These are phyloP conservation scores for Psammodynastes pulverulentus DNA, from an alignment of 2,113 vertebrate genomes.

Conservation along the genomic window DNA sequence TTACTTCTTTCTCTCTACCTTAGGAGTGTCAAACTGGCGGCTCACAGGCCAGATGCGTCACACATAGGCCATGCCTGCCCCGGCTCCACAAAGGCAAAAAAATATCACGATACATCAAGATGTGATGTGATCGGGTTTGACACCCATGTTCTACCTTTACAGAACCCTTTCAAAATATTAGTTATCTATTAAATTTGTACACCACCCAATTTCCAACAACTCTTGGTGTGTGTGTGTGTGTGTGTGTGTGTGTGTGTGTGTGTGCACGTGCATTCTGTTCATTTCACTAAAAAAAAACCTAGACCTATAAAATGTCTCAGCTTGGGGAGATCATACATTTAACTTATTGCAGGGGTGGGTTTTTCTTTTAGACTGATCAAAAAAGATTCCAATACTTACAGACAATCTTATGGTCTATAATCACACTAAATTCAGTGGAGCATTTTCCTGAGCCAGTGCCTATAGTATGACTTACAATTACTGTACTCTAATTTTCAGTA, in stretches of 20 bases:
- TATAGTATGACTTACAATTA: background rate
- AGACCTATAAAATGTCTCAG: background rate
- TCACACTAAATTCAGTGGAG: background rate
- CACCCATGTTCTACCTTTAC: too few species aligned
- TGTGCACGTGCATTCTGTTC: background rate
- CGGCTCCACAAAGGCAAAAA: too few species aligned
- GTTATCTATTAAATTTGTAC: background rate
- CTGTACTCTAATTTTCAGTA: background rate
- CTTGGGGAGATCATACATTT: background rate
- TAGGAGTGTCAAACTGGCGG: background rate
- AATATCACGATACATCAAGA: fast-evolving
- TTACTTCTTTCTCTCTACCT: background rate
- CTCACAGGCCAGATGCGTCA: too few species aligned
- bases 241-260: background rate
- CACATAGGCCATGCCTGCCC: too few species aligned
- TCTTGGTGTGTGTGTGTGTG: background rate
- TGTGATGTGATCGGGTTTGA: too few species aligned
- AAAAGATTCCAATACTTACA: background rate
- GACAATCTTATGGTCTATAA: background rate
- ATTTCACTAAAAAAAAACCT: background rate
- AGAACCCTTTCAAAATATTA: background rate
- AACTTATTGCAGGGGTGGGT: background rate
- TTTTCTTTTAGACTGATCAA: background rate
- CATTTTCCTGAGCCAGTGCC: background rate
- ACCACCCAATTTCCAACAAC: background rate